These are phyloP conservation scores for Lates calcarifer DNA, from an alignment of 2,113 vertebrate species.

Conservation along the genomic window DNA sequence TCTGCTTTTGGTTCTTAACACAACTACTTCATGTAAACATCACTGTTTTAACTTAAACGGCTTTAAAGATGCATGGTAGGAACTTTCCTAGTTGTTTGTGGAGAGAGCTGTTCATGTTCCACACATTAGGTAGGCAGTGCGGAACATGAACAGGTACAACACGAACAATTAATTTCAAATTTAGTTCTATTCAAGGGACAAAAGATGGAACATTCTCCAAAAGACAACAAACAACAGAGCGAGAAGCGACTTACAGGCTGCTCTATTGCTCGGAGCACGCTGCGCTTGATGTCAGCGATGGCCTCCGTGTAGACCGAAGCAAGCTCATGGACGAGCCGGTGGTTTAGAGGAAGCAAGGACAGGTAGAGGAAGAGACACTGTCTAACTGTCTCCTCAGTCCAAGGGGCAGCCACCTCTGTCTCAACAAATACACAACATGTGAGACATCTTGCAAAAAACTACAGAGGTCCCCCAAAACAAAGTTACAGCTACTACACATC, in stretches of 20 bases:
- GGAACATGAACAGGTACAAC: too few species aligned
- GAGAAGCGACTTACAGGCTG: constrained; percentile 87
- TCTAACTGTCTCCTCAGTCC: constrained; percentile 95
- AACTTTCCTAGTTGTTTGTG: not conserved
- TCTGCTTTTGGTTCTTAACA: not conserved
- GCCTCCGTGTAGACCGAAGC: constrained; percentile 95
- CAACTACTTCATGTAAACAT: not conserved
- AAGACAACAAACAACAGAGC: not conserved
- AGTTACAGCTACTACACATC: too few species aligned
- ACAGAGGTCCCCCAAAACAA: too few species aligned
- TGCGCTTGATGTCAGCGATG: constrained; percentile 96
- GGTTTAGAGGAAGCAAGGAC: constrained; percentile 94
- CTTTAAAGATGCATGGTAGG: not conserved
- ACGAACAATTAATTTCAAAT: not conserved
- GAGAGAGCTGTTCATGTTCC: not conserved
- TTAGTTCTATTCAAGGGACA: too few species aligned
- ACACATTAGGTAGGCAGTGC: too few species aligned
- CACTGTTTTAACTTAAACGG: not conserved
- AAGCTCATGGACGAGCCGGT: constrained; percentile 94
- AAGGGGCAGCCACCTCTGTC: constrained; percentile 93
- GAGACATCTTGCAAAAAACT: too few species aligned
- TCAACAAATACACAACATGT: constrained; percentile 25
- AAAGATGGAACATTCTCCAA: too few species aligned
- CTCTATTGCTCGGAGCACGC: constrained; percentile 93
- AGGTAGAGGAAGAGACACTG: constrained; percentile 97